Conservation (phyloP, 2,888 invertebrate genomes). For the Xestobium rufovillosum region DNA sequence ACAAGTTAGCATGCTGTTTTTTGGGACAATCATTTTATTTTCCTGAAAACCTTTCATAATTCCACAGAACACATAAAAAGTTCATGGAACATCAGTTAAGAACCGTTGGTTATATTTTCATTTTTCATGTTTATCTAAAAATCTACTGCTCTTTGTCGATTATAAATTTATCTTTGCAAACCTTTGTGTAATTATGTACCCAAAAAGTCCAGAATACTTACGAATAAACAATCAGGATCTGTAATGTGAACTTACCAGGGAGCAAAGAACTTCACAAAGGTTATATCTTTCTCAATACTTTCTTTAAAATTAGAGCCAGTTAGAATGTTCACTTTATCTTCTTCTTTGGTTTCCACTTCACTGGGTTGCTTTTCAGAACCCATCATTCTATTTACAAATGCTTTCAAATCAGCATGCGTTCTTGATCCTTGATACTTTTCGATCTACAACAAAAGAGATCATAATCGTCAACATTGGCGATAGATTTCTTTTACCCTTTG, state of each 20-base stretch:
- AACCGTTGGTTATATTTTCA: slow-evolving; percentile 2
- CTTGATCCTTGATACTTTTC: slow-evolving; percentile 67
- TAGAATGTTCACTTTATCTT: slow-evolving; percentile 34
- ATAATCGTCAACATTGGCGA: slow-evolving; percentile 5
- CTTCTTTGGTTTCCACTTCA: slow-evolving; percentile 31
- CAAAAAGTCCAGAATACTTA: neutral
- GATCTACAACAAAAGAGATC: slow-evolving; percentile 45
- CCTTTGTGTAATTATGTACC: too few relatives aligned
- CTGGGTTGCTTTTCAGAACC: slow-evolving; percentile 36
- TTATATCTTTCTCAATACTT: slow-evolving; percentile 61
- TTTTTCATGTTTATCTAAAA: neutral
- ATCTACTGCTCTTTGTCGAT: too few relatives aligned
- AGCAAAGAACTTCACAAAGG: slow-evolving; percentile 82
- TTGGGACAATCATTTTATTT: too few relatives aligned
- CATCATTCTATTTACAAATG: slow-evolving; percentile 65
- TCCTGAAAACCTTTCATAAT: too few relatives aligned
- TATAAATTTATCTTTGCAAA: too few relatives aligned
- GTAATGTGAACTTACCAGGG: slow-evolving; percentile 59
- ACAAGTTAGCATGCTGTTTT: too few relatives aligned
- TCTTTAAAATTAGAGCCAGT: slow-evolving; percentile 66
- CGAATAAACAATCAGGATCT: slow-evolving; percentile 4
- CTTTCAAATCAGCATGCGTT: slow-evolving; percentile 60
- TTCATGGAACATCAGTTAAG: too few relatives aligned
- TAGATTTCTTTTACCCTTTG: slow-evolving; percentile 53
- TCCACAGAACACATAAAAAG: too few relatives aligned